Conservation (phyloP, 1,140 invertebrate species). For the Littorina saxatilis region DNA sequence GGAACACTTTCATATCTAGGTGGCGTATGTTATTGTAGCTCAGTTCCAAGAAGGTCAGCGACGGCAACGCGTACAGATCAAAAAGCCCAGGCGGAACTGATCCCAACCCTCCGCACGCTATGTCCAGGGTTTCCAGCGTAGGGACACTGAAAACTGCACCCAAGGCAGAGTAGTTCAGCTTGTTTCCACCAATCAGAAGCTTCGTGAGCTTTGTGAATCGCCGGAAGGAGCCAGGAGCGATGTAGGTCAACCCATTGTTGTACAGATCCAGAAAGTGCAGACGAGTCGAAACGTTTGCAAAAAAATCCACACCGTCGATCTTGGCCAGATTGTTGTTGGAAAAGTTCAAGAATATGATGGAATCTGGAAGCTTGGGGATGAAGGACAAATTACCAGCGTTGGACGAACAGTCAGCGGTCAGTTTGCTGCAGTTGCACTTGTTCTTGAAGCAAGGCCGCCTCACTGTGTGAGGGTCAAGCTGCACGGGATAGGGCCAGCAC, state of each 20-base stretch:
- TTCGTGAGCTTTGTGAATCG: not conserved
- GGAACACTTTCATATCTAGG: slow-evolving; percentile 16
- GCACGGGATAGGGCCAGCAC: not conserved
- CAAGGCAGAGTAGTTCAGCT: not conserved
- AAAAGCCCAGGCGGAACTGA: not conserved
- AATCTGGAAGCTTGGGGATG: not conserved
- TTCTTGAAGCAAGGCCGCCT: not conserved
- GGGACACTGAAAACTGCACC: not conserved
- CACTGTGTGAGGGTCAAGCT: not conserved
- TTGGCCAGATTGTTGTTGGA: slow-evolving; percentile 16
- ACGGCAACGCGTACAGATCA: not conserved
- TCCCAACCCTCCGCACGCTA: not conserved
- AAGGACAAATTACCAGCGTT: not conserved
- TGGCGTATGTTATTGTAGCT: slow-evolving; percentile 9
- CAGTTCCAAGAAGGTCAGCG: not conserved
- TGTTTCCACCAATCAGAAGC: slow-evolving; percentile 6
- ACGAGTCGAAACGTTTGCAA: slow-evolving; percentile 5
- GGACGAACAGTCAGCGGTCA: not conserved
- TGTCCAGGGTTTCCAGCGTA: not conserved
- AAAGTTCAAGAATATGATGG: not conserved
- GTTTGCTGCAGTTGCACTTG: not conserved
- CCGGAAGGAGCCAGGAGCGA: not conserved
- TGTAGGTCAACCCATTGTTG: slow-evolving; percentile 10
- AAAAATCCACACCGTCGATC: not conserved
- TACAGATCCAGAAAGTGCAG: slow-evolving; percentile 9